phyloP scores from a whole-genome alignment of 2,888 invertebrate species.

The Diploptera punctata region DNA sequence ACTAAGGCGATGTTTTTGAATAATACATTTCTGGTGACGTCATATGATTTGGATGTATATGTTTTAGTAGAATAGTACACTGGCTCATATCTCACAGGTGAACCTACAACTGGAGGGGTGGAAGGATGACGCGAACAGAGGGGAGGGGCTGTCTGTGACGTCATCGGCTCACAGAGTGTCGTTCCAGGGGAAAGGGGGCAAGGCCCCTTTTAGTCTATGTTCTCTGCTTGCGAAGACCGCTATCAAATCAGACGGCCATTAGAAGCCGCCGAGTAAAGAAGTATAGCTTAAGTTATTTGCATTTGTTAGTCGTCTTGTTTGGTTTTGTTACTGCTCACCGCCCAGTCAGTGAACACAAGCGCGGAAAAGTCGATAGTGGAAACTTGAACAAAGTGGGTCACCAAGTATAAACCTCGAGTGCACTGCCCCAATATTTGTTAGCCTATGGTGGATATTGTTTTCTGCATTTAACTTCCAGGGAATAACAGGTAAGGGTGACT shows the following conservation, averaged over 20 bases:
- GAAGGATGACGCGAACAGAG: slow-evolving; percentile 21
- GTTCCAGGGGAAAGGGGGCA: slow-evolving; percentile 9
- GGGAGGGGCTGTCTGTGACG: slow-evolving; percentile 17
- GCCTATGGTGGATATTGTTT: background rate
- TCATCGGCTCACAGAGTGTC: slow-evolving; percentile 15
- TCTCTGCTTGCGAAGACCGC: slow-evolving; percentile 10
- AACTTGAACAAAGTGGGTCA: slow-evolving; percentile 21
- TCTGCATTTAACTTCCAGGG: too few species aligned
- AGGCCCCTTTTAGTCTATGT: too few species aligned
- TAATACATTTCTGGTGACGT: too few species aligned
- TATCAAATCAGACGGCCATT: slow-evolving; percentile 27
- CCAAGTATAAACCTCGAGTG: too few species aligned
- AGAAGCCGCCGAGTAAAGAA: slow-evolving; percentile 5
- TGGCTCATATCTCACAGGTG: slow-evolving; percentile 8
- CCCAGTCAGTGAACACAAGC: background rate
- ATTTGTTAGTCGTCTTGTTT: slow-evolving; percentile 16
- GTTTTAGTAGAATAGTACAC: background rate
- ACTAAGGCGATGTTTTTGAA: too few species aligned
- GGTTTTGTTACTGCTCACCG: background rate
- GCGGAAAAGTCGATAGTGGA: slow-evolving; percentile 21
- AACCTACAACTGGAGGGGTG: slow-evolving; percentile 22
- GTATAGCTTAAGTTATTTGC: background rate
- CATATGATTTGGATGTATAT: too few species aligned
- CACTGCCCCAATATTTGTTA: background rate
- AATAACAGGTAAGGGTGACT: too few species aligned